A percentile compares a stretch with the other conserved stretches of the same genome.
Conservation (phyloP, 2,888 invertebrate species). For the Nephrocerus scutellatus region DNA sequence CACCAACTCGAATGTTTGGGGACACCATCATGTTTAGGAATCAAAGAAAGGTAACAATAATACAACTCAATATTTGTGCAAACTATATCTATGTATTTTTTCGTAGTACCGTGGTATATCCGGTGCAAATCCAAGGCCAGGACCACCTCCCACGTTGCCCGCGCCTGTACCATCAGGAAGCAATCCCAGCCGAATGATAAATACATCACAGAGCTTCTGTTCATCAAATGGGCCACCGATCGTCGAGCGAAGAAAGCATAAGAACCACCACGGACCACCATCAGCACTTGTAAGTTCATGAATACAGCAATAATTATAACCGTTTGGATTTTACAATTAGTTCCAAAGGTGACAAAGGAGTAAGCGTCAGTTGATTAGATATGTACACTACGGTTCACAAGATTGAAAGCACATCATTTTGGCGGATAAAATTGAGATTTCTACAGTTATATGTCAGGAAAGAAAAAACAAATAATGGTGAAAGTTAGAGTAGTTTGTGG, state of each 20-base stretch:
- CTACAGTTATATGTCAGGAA: no score
- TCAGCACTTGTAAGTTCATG: slow-evolving; percentile 27
- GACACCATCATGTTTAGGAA: slow-evolving; percentile 57
- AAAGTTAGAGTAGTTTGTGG: no score
- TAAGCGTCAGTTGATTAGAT: no score
- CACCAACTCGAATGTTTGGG: slow-evolving; percentile 66
- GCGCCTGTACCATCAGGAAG: slow-evolving; percentile 59
- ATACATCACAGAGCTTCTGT: slow-evolving; percentile 58
- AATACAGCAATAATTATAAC: no score
- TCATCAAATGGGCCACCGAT: slow-evolving; percentile 41
- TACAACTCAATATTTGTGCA: no score
- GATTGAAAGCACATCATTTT: no score
- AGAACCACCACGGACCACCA: slow-evolving; percentile 37
- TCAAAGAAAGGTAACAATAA: slow-evolving; percentile 38
- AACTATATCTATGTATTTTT: no score
- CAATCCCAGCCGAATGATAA: slow-evolving; percentile 45
- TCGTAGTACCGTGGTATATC: slow-evolving; percentile 51
- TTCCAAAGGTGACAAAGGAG: no score
- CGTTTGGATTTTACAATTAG: no score
- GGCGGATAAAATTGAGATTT: no score
- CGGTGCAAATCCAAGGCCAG: slow-evolving; percentile 54
- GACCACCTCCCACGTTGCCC: slow-evolving; percentile 65
- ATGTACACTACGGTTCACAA: no score
- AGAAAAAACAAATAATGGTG: no score
- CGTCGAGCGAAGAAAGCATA: slow-evolving; percentile 40